Base-by-base conservation (phyloP, 2,113 vertebrate species). In the Embiotoca jacksoni region DNA sequence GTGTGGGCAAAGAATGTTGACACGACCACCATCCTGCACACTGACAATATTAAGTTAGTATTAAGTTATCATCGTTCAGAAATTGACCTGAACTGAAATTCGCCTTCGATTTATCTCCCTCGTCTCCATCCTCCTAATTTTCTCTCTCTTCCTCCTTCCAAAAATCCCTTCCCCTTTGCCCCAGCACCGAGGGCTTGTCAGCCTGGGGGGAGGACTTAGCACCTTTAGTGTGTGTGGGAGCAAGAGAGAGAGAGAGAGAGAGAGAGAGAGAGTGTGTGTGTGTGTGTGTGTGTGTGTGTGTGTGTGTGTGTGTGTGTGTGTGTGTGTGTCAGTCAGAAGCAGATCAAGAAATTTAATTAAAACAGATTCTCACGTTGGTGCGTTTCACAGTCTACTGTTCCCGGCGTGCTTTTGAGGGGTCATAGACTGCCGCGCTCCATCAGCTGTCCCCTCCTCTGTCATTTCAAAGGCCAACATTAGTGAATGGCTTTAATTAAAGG, bases 311-410 rank as follows among this genome's bases (percentile, higher is more conserved):
- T 23, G 23, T 23, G 66, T 13, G 54, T 6, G 14, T 15, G 30
- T 23, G 6, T 50, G 61, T 55, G 53, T 57, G 65, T 79, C 65
- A 64, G 57, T 78, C 39, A 61, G 57, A 47, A 11, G 61, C 35
- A 60, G 72, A 87, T 71, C 79, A 61, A 78, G 72, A 67, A 77
- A 84, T 83, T 75, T 39, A 75, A 82, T 88, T 77, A 75, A 79
- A 88, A 47, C 56, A 62, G 57, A 14, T 76, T 72, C 75, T 69
- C 46, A 75, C 23, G 62, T 46, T 53, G 30, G n/a, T 76, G 35
- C 72, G 39, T 35, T 37, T 49, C 32, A 50, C 30, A 62, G 23
- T 52, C 7, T 10, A 6, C 49, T 37, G 63, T 66, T 54, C 32
- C n/a, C 8, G 36, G 55, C 75, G 32, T 54, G 6, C 32, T 57